These are phyloP conservation scores for Drosophila sechellia DNA, from an alignment of 1,140 invertebrate genomes.

Conservation along the genomic window DNA sequence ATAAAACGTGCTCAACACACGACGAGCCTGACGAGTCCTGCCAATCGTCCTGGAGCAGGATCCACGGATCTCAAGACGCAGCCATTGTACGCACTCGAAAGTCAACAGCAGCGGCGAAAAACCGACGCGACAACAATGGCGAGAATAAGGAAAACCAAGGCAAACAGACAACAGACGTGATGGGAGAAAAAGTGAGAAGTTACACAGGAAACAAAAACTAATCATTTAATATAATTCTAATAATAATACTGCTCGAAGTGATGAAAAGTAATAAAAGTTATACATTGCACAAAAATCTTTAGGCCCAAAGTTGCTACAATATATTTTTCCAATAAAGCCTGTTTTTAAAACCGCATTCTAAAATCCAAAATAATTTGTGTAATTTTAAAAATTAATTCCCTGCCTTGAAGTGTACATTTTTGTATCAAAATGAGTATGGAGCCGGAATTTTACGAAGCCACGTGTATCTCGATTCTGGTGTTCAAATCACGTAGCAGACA, in stretches of 20 bases:
- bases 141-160: constrained; percentile 41
- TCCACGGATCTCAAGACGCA: constrained; percentile 7
- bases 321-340: no score
- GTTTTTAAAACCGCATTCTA: no score
- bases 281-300: no score
- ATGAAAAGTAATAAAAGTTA: no score
- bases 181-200: constrained; percentile 9
- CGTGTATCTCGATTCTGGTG: constrained; percentile 58
- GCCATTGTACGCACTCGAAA: constrained; percentile 60
- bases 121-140: constrained; percentile 39
- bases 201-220: constrained; percentile 3
- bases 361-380: no score
- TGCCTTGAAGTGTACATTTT: neutral
- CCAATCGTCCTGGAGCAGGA: constrained; percentile 21
- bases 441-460: constrained; percentile 52
- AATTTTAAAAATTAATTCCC: no score
- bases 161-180: constrained; percentile 33
- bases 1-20: constrained; percentile 76
- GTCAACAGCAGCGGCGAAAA: constrained; percentile 61
- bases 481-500: constrained; percentile 78
- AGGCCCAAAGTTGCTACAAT: no score
- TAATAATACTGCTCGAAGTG: neutral
- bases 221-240: no score
- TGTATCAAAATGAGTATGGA: constrained; percentile 36
- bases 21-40: constrained; percentile 35